Conservation (phyloP, 2,888 invertebrate genomes). For the Gari tellinella region DNA sequence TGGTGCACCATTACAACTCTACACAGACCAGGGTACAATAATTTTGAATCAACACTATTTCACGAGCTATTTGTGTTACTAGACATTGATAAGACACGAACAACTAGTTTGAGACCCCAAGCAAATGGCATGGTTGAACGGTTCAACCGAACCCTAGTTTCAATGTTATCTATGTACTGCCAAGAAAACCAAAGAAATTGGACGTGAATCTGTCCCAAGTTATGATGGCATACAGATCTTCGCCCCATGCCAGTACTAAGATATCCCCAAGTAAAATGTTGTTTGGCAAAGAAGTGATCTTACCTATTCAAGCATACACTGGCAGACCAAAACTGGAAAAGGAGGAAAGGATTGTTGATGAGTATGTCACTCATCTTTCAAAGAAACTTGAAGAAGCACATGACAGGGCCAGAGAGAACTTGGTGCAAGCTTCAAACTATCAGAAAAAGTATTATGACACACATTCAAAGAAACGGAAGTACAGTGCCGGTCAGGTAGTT, state of each 20-base stretch:
- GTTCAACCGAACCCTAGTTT: slow-evolving; percentile 67
- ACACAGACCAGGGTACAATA: slow-evolving; percentile 46
- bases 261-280: slow-evolving; percentile 56
- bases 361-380: neutral
- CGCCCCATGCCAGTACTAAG: slow-evolving; percentile 49
- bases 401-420: neutral
- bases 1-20: slow-evolving; percentile 41
- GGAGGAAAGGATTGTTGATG: too few species aligned
- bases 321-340: neutral
- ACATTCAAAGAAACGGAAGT: slow-evolving; percentile 7
- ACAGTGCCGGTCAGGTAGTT: slow-evolving; percentile 20
- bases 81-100: too few species aligned
- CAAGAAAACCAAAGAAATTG: slow-evolving; percentile 16
- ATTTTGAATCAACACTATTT: slow-evolving; percentile 30
- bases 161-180: neutral
- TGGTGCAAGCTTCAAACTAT: slow-evolving; percentile 19
- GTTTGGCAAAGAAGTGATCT: slow-evolving; percentile 37
- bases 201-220: slow-evolving; percentile 63
- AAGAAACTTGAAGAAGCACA: neutral
- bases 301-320: slow-evolving; percentile 43
- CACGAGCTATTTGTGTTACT: too few species aligned
- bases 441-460: slow-evolving; percentile 40
- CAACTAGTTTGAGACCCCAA: slow-evolving; percentile 6
- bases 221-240: slow-evolving; percentile 63
- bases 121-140: slow-evolving; percentile 41